Conservation (phyloP, 2,113 vertebrate genomes). For the Sporophila hypoxantha region DNA sequence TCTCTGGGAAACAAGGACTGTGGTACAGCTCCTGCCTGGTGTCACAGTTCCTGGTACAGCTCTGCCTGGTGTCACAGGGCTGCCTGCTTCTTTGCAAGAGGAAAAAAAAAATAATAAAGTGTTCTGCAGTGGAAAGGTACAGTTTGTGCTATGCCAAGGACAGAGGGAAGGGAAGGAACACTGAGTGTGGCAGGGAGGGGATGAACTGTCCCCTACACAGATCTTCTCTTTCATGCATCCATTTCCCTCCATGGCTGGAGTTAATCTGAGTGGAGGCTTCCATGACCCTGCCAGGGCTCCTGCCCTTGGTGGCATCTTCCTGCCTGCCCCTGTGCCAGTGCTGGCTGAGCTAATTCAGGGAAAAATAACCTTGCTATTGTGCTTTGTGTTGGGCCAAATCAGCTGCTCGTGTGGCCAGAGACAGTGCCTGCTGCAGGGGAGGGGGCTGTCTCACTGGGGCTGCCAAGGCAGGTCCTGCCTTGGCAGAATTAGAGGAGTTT, state of each 20-base stretch:
- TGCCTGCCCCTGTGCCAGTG: neutral
- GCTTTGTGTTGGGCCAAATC: neutral
- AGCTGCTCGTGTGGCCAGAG: neutral
- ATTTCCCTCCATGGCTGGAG: neutral
- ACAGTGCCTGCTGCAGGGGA: neutral
- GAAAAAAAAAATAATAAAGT: neutral
- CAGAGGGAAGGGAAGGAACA: neutral
- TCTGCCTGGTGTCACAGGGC: neutral
- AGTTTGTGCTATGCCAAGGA: neutral
- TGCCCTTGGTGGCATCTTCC: neutral
- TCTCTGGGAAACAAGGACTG: neutral
- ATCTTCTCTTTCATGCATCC: neutral
- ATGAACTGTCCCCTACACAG: neutral
- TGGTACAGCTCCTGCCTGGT: neutral
- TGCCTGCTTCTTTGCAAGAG: neutral
- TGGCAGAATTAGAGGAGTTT: neutral
- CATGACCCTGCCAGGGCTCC: neutral
- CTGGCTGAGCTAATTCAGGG: neutral
- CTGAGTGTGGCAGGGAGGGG: neutral
- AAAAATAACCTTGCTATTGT: neutral
- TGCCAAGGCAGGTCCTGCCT: neutral
- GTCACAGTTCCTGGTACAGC: neutral
- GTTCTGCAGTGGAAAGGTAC: conserved; percentile 1
- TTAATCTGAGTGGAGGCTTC: neutral
- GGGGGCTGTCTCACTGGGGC: neutral